These are phyloP conservation scores for Acanthosepion pharaonis DNA, from an alignment of 2,888 invertebrate species.

Conservation along the genomic window DNA sequence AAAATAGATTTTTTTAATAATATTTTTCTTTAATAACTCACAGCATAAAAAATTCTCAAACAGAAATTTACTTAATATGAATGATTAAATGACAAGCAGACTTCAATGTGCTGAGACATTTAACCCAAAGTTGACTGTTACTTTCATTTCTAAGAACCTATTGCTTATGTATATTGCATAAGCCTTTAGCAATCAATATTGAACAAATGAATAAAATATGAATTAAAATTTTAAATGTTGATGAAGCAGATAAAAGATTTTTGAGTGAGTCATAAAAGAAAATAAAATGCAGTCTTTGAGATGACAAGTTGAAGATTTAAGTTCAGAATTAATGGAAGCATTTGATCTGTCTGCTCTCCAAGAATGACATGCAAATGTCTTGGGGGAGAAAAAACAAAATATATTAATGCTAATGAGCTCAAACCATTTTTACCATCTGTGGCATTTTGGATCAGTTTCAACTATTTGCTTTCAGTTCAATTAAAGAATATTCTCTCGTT, in stretches of 20 bases:
- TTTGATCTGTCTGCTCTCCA: background rate
- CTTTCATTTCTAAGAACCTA: background rate
- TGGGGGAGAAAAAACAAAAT: background rate
- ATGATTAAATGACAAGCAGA: background rate
- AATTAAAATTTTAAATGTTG: background rate
- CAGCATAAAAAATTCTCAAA: background rate
- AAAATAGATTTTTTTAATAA: too few species aligned
- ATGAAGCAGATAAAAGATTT: background rate
- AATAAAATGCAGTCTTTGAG: background rate
- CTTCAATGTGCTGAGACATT: background rate
- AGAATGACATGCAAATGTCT: slow-evolving; percentile 14
- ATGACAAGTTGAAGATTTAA: background rate
- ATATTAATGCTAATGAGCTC: background rate
- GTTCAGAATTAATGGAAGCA: background rate
- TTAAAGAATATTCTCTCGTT: background rate
- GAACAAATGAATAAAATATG: background rate
- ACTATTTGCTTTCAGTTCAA: background rate
- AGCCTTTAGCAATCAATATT: background rate
- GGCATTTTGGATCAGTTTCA: background rate
- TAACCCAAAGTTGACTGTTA: background rate
- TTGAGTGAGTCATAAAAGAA: background rate
- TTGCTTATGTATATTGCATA: background rate
- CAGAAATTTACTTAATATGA: background rate
- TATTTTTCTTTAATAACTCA: background rate
- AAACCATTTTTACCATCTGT: background rate